Conservation (phyloP, 2,113 vertebrate genomes). For the Manacus vitellinus region DNA sequence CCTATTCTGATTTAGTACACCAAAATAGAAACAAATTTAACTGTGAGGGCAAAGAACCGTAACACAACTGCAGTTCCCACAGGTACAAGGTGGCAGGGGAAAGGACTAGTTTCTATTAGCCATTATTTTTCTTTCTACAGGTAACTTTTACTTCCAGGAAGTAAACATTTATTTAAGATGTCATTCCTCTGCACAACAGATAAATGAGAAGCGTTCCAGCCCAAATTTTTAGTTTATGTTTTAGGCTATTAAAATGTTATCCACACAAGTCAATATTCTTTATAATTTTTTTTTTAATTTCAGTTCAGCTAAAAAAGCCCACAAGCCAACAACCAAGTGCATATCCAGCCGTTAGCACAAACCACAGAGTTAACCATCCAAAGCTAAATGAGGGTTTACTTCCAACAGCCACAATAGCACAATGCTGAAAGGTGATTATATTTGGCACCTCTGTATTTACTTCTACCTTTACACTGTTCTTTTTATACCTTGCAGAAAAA, state of each 20-base stretch:
- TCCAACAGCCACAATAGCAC: not conserved
- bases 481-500: not conserved
- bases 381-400: not conserved
- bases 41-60: not conserved
- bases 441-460: not conserved
- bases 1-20: not conserved
- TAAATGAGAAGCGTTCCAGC: not conserved
- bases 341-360: not conserved
- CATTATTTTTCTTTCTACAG: not conserved
- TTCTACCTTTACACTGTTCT: not conserved
- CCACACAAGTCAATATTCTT: not conserved
- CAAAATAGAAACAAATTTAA: not conserved
- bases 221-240: not conserved
- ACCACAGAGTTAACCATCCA: not conserved
- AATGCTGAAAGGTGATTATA: not conserved
- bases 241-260: not conserved
- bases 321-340: not conserved
- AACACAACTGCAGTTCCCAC: not conserved
- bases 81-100: rapidly evolving
- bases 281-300: not conserved
- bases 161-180: not conserved
- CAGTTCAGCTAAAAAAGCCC: not conserved
- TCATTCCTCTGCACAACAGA: not conserved
- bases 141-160: constrained; percentile 16
- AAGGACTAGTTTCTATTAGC: not conserved